phyloP scores from a whole-genome alignment of 2,113 vertebrate genomes.

The Actenoides lindsayi region DNA sequence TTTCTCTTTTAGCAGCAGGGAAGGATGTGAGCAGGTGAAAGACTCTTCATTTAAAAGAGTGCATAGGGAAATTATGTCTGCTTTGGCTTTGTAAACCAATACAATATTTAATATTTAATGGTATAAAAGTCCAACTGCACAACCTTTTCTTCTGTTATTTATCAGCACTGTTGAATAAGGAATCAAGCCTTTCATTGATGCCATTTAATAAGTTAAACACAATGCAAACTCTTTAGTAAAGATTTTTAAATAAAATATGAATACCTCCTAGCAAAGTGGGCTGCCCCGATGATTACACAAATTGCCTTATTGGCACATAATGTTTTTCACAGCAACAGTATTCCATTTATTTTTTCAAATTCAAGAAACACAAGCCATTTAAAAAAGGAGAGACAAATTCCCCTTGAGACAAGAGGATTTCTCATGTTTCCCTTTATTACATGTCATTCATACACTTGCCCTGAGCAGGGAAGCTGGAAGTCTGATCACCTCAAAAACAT shows the following conservation, averaged over 20 bases:
- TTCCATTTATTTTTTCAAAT: neutral
- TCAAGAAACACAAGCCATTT: neutral
- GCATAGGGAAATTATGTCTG: neutral
- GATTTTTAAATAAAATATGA: slow-evolving; percentile 2
- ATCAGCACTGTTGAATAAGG: neutral
- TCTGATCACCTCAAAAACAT: neutral
- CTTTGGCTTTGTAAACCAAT: neutral
- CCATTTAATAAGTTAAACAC: neutral
- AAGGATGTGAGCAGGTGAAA: neutral
- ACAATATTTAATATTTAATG: neutral
- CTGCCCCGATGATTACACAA: neutral
- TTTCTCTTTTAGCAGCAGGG: neutral
- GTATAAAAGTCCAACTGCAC: neutral
- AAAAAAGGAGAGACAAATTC: neutral
- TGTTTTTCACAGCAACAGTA: neutral
- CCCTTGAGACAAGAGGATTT: neutral
- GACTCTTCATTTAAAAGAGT: neutral
- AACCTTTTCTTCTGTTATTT: neutral
- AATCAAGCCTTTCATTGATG: neutral
- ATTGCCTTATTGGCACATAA: neutral
- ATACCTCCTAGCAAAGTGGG: neutral
- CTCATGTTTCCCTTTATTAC: neutral
- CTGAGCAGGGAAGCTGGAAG: neutral
- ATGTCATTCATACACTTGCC: neutral
- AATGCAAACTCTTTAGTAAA: neutral